Conservation (phyloP, 2,797 vertebrate genomes). For the Enteromius paludinosus region DNA sequence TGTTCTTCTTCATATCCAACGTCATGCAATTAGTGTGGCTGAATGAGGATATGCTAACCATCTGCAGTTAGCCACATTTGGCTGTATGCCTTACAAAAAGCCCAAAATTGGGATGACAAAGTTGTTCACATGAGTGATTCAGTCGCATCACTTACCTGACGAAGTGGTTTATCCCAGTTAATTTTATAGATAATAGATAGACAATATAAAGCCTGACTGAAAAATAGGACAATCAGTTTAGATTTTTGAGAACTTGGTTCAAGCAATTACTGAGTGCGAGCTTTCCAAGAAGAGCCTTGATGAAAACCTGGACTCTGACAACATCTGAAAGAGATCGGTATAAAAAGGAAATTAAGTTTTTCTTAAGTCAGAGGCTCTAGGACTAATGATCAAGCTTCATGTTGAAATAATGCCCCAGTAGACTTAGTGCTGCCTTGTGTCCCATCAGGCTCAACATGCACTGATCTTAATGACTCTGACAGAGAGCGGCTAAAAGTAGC, state of each 20-base stretch:
- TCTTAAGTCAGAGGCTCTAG: background rate
- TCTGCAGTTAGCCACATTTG: conserved; percentile 60
- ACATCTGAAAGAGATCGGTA: conserved; percentile 8
- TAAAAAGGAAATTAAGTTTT: conserved; percentile 2
- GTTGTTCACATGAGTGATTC: background rate
- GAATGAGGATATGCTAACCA: conserved; percentile 56
- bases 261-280: conserved; percentile 6
- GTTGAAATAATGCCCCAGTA: conserved; percentile 3
- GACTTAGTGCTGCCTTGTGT: background rate
- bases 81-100: conserved; percentile 41
- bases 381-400: conserved; percentile 7
- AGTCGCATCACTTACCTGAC: background rate
- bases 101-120: background rate
- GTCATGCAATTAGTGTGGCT: conserved; percentile 57
- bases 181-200: conserved; percentile 21
- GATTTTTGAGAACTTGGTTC: conserved; percentile 26
- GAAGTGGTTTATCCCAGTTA: conserved; percentile 5
- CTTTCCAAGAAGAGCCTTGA: background rate
- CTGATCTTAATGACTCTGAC: conserved; percentile 7
- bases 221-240: conserved; percentile 43
- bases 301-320: conserved; percentile 3
- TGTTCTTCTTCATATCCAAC: conserved; percentile 53
- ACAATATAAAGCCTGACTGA: background rate
- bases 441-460: background rate
- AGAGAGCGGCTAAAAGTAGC: background rate